Percentiles rank a stretch among this genome's conserved stretches.
Evolutionary conservation across 2,888 invertebrate genomes (phyloP).

Genomic region (Euclidia mi): DNA sequence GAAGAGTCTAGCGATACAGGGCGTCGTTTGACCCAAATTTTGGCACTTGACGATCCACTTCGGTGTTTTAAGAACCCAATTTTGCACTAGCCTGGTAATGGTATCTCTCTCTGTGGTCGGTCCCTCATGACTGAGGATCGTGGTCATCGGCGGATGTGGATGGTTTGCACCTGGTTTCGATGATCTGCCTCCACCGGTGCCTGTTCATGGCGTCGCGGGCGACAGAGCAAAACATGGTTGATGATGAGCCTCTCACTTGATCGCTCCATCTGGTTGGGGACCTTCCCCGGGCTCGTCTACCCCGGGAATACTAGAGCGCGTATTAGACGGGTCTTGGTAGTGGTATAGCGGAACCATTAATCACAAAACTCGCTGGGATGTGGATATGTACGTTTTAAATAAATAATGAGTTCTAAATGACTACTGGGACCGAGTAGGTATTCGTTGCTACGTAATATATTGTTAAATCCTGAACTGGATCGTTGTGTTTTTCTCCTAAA

Average conservation of each 20-base stretch:
- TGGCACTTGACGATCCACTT: constrained; percentile 65
- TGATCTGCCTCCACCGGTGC: too few species aligned
- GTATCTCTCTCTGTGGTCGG: too few species aligned
- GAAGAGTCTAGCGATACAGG: constrained; percentile 72
- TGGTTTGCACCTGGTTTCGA: too few species aligned
- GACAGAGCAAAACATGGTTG: too few species aligned
- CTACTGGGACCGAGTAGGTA: constrained; percentile 32
- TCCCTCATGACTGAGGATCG: too few species aligned
- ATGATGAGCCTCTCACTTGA: too few species aligned
- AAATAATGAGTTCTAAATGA: constrained; percentile 54
- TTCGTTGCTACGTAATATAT: constrained; percentile 30
- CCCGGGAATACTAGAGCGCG: too few species aligned
- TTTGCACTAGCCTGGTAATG: constrained; percentile 50
- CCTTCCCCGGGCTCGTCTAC: too few species aligned
- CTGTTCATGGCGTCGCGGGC: too few species aligned
- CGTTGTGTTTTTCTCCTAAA: constrained; percentile 16
- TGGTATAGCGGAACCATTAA: constrained; percentile 50
- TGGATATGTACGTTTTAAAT: constrained; percentile 47
- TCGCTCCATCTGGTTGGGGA: too few species aligned
- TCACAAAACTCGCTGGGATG: constrained; percentile 40
- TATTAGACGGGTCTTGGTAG: too few species aligned
- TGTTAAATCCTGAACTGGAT: constrained; percentile 37
- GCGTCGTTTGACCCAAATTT: constrained; percentile 80
- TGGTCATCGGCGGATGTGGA: too few species aligned
- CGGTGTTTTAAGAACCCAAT: constrained; percentile 66